Evolutionary conservation across 2,113 vertebrate genomes (phyloP).

Genomic region (Plestiodon gilberti): DNA sequence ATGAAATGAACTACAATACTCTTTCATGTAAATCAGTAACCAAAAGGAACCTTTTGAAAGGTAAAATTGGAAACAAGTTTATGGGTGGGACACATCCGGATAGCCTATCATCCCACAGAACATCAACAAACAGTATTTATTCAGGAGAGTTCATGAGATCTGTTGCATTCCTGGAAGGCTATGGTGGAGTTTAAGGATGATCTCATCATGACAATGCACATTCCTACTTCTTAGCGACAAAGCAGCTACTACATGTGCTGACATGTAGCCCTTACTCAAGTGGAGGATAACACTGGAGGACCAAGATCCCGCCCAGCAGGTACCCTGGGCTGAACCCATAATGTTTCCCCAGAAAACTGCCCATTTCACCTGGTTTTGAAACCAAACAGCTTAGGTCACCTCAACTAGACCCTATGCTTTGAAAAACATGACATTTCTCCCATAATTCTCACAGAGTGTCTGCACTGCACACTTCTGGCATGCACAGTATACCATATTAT

Average conservation of each 20-base stretch:
- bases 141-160: background rate
- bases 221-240: background rate
- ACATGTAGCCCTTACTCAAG: background rate
- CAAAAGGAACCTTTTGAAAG: constrained; percentile 41
- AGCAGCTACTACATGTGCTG: background rate
- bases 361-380: background rate
- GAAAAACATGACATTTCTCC: background rate
- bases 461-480: background rate
- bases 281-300: background rate
- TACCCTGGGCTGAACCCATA: background rate
- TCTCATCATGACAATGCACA: background rate
- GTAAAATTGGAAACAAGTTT: constrained; percentile 17
- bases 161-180: background rate
- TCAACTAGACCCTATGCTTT: background rate
- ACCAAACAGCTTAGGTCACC: background rate
- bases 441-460: background rate
- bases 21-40: constrained; percentile 61
- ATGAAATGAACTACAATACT: constrained; percentile 48
- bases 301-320: background rate
- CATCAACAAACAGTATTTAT: constrained; percentile 35
- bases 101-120: constrained; percentile 8
- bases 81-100: constrained; percentile 23
- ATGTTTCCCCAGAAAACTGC: no score
- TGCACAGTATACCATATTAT: background rate
- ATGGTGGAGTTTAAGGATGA: background rate